These are phyloP conservation scores for Diplodus puntazzo DNA, from an alignment of 2,797 vertebrate species.

Conservation along the genomic window DNA sequence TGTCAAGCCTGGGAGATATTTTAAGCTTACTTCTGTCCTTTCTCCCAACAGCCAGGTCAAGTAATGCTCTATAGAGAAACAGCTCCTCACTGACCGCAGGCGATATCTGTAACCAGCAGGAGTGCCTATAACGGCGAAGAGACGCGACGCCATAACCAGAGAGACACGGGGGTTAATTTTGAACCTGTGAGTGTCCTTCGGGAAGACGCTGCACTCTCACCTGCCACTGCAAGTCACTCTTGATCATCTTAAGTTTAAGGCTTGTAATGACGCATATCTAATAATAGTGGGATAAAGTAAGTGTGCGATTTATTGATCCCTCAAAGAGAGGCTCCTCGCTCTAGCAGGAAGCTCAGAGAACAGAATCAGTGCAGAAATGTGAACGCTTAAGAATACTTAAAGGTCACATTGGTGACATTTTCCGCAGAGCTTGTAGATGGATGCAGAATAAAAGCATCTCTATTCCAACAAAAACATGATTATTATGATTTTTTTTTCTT, in stretches of 20 bases:
- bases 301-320: slow-evolving; percentile 30
- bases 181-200: slow-evolving; percentile 24
- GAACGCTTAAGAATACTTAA: neutral
- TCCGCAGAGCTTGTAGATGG: too few relatives aligned
- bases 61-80: slow-evolving; percentile 68
- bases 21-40: slow-evolving; percentile 80
- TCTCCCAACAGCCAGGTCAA: slow-evolving; percentile 71
- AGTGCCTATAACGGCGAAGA: neutral
- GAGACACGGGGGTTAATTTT: slow-evolving; percentile 11
- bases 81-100: slow-evolving; percentile 43
- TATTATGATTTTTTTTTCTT: too few relatives aligned
- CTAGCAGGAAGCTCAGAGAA: neutral
- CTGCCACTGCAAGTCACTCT: neutral
- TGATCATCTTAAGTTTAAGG: slow-evolving; percentile 1
- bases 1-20: slow-evolving; percentile 79
- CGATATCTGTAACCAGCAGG: slow-evolving; percentile 34
- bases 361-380: neutral
- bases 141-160: slow-evolving; percentile 13
- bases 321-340: slow-evolving; percentile 16
- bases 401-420: too few relatives aligned
- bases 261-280: slow-evolving; percentile 13
- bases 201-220: neutral
- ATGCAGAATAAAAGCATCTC: too few relatives aligned
- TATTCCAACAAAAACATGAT: too few relatives aligned
- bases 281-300: slow-evolving; percentile 3